Percentiles rank a stretch among this genome's conserved stretches.
phyloP scores from a whole-genome alignment of 1,140 invertebrate genomes.

The Euwallacea similis region DNA sequence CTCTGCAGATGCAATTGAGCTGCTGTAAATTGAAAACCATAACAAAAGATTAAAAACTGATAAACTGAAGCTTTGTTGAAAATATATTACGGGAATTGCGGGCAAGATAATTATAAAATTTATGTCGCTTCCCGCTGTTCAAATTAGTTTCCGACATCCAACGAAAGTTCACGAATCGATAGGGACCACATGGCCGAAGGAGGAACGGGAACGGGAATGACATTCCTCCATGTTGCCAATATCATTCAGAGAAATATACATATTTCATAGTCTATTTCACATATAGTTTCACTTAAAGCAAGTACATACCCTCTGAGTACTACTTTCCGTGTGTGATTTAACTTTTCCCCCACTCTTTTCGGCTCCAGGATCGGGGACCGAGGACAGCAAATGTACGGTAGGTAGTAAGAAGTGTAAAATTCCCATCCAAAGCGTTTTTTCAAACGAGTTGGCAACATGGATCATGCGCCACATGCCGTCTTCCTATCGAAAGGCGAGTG shows the following conservation, averaged over 20 bases:
- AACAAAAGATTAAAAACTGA: not conserved
- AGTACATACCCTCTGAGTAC: too few relatives aligned
- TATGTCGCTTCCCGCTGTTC: slow-evolving; percentile 38
- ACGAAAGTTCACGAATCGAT: slow-evolving; percentile 38
- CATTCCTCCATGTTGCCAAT: slow-evolving; percentile 1
- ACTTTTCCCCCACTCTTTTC: too few relatives aligned
- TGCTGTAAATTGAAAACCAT: not conserved
- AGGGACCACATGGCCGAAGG: slow-evolving; percentile 24
- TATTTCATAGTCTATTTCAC: too few relatives aligned
- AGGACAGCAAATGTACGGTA: too few relatives aligned
- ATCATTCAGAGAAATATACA: not conserved
- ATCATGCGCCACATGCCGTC: slow-evolving; percentile 27
- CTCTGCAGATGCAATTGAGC: not conserved
- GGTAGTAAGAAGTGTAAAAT: too few relatives aligned
- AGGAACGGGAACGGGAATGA: too few relatives aligned
- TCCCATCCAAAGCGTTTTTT: not conserved
- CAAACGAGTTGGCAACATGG: slow-evolving; percentile 17
- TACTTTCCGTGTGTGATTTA: too few relatives aligned
- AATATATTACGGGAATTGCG: slow-evolving; percentile 17
- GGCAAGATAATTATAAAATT: slow-evolving; percentile 36
- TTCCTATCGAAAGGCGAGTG: slow-evolving; percentile 18
- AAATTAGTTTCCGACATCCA: slow-evolving; percentile 34
- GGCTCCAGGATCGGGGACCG: too few relatives aligned
- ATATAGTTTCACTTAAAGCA: too few relatives aligned
- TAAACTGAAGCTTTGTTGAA: not conserved